Base-by-base conservation (phyloP, 2,797 vertebrate genomes). In the Bucorvus abyssinicus region DNA sequence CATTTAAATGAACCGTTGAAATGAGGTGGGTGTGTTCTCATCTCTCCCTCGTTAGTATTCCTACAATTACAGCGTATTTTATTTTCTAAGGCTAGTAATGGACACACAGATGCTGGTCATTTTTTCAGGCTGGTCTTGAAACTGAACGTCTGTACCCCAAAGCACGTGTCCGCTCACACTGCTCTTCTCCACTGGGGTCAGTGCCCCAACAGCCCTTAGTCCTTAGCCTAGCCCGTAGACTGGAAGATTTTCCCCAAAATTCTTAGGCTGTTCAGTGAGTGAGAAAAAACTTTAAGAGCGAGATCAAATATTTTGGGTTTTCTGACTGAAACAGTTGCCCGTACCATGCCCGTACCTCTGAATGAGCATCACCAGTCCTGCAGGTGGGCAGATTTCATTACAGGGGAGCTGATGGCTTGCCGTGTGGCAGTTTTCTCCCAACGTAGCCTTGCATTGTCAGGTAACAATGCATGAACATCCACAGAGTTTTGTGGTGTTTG, bases 141-240 rank as follows among this genome's bases (percentile, higher is more conserved):
- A 10, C 14, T 73, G n/a, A 24, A 14, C 34, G 9, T 65, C 61
- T 75, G 12, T 44, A 26, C 40, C 45, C 49, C 45, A 81, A 27
- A 70, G 32, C 34, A 50, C 17, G 5, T 0, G 0, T 52, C n/a
- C 36, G 42, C 8, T 8, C 0, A 1, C 34, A 19, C 21, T 71
- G 34, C n/a, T 49, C 21, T 14, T 69, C 44, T 83, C 27, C 56
- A 5, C 7, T 20, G 40, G 9, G 12, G 12, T 40, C 57, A 36
- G 24, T 40, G 55, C 34, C 65, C 20, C 27, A 38, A 16, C 15
- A 64, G 6, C n/a, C 27, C 21, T 69, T 65, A 60, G 50, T 55
- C 26, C 29, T 74, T 52, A 68, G 23, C 65, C 27, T 17, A 20
- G 59, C 24, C 24, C 18, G 63, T 56, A 75, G 61, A 42, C 12